A percentile compares a stretch with the other conserved stretches of the same genome.
Conservation (phyloP, 2,888 invertebrate species). For the Pammene fasciana region DNA sequence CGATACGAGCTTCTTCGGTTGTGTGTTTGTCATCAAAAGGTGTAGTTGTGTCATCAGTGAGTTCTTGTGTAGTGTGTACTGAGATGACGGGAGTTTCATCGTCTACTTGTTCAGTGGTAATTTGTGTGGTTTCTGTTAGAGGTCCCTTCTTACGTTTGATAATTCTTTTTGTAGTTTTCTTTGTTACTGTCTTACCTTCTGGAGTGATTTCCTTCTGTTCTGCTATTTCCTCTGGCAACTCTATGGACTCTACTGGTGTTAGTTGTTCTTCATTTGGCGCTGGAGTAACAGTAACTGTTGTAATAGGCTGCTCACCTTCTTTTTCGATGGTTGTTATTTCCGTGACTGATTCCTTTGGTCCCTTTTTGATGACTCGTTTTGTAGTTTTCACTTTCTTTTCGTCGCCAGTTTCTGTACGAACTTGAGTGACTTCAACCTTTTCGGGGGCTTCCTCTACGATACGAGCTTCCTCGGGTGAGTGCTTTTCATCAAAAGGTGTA, state of each 20-base stretch:
- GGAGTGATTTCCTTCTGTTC: neutral
- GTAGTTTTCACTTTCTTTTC: slow-evolving; percentile 62
- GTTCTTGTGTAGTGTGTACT: neutral
- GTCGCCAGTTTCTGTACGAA: slow-evolving; percentile 62
- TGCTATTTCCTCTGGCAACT: slow-evolving; percentile 42
- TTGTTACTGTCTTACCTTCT: slow-evolving; percentile 5
- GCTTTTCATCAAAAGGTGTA: slow-evolving; percentile 42
- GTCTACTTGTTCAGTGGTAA: slow-evolving; percentile 42
- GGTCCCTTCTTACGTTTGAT: slow-evolving; percentile 66
- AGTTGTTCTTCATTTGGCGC: slow-evolving; percentile 52
- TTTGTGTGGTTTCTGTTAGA: slow-evolving; percentile 53
- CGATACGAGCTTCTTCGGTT: slow-evolving; percentile 4
- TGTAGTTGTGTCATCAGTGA: neutral
- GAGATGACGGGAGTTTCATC: neutral
- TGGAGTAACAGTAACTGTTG: slow-evolving; percentile 53
- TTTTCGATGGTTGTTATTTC: slow-evolving; percentile 73
- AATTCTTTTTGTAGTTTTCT: neutral
- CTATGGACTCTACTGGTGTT: slow-evolving; percentile 46
- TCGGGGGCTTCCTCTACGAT: slow-evolving; percentile 22
- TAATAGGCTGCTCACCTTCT: slow-evolving; percentile 62
- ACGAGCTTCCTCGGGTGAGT: slow-evolving; percentile 8
- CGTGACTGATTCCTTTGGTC: slow-evolving; percentile 70
- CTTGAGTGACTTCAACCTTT: slow-evolving; percentile 56
- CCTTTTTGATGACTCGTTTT: slow-evolving; percentile 74
- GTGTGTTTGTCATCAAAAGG: slow-evolving; percentile 42